Evolutionary conservation across 2,888 invertebrate species (phyloP).

Genomic region (Synanthedon tipuliformis): DNA sequence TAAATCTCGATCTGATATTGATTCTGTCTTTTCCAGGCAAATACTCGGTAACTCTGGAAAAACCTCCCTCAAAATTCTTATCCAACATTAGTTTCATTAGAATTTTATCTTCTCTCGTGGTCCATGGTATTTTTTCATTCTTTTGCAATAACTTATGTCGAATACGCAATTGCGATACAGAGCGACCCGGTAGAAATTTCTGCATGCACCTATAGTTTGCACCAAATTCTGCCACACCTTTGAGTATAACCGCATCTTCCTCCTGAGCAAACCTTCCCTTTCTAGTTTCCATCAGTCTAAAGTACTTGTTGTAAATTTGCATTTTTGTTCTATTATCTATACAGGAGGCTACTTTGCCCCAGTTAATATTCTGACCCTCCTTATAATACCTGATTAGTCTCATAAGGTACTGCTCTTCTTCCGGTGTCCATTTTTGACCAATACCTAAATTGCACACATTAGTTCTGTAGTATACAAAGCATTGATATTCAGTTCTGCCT

Average conservation of each 20-base stretch:
- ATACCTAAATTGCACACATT: slow-evolving; percentile 37
- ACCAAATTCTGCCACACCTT: slow-evolving; percentile 73
- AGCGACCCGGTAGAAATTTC: slow-evolving; percentile 72
- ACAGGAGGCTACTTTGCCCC: slow-evolving; percentile 75
- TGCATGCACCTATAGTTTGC: slow-evolving; percentile 70
- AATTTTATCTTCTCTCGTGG: slow-evolving; percentile 70
- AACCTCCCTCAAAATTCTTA: slow-evolving; percentile 43
- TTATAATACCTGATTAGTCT: slow-evolving; percentile 72
- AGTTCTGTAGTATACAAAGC: slow-evolving; percentile 75
- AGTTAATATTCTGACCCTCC: slow-evolving; percentile 77
- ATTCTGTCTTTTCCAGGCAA: slow-evolving; percentile 69
- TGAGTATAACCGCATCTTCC: slow-evolving; percentile 75
- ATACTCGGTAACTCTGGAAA: slow-evolving; percentile 52
- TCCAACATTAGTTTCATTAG: slow-evolving; percentile 66
- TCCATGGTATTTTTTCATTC: slow-evolving; percentile 65
- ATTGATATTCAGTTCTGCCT: slow-evolving; percentile 75
- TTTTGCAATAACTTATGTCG: slow-evolving; percentile 67
- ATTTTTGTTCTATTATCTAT: slow-evolving; percentile 74
- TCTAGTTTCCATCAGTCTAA: slow-evolving; percentile 41
- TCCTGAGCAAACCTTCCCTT: slow-evolving; percentile 74
- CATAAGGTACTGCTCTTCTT: slow-evolving; percentile 76
- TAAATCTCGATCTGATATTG: slow-evolving; percentile 72
- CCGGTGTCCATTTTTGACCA: slow-evolving; percentile 71
- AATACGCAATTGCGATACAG: slow-evolving; percentile 70
- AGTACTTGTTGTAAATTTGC: slow-evolving; percentile 74